phyloP scores from a whole-genome alignment of 1,140 invertebrate species.

The Belonocnema kinseyi region DNA sequence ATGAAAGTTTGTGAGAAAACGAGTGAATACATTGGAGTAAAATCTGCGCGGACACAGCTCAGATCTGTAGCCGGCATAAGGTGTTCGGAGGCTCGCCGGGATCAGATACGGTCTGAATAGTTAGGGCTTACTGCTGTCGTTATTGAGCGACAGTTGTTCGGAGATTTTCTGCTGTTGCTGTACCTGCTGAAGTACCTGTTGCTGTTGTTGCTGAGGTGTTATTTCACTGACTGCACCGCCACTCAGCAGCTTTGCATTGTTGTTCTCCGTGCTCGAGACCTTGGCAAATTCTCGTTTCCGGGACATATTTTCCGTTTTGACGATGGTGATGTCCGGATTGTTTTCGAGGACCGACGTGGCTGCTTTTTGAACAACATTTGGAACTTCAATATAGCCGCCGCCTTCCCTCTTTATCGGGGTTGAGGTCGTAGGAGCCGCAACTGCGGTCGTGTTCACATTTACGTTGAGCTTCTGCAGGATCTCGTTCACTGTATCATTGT shows the following conservation, averaged over 20 bases:
- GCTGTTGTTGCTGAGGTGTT: slow-evolving; percentile 45
- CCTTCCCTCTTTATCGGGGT: slow-evolving; percentile 73
- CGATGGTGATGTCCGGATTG: slow-evolving; percentile 80
- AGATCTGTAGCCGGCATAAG: slow-evolving; percentile 56
- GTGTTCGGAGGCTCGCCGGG: slow-evolving; percentile 52
- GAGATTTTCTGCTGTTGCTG: slow-evolving; percentile 61
- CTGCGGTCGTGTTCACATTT: slow-evolving; percentile 52
- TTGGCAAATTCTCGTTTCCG: slow-evolving; percentile 74
- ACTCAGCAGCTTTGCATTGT: slow-evolving; percentile 73
- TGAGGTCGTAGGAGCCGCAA: slow-evolving; percentile 63
- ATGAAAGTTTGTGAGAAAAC: slow-evolving; percentile 72
- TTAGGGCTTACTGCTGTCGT: slow-evolving; percentile 74
- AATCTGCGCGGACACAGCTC: slow-evolving; percentile 66
- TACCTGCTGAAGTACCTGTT: slow-evolving; percentile 40
- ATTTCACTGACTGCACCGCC: slow-evolving; percentile 69
- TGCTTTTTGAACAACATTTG: slow-evolving; percentile 67
- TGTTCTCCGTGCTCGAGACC: slow-evolving; percentile 69
- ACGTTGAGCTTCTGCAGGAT: slow-evolving; percentile 70
- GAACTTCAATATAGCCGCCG: slow-evolving; percentile 68
- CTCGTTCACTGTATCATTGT: slow-evolving; percentile 66
- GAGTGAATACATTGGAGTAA: slow-evolving; percentile 69
- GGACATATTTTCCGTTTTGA: slow-evolving; percentile 77
- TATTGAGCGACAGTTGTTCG: slow-evolving; percentile 76
- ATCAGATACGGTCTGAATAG: slow-evolving; percentile 74
- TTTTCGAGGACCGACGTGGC: slow-evolving; percentile 76